Evolutionary conservation across 2,888 invertebrate genomes (phyloP), one percentile per base, ranked within the genome.

Genomic region (Habrosyne pyritoides): DNA sequence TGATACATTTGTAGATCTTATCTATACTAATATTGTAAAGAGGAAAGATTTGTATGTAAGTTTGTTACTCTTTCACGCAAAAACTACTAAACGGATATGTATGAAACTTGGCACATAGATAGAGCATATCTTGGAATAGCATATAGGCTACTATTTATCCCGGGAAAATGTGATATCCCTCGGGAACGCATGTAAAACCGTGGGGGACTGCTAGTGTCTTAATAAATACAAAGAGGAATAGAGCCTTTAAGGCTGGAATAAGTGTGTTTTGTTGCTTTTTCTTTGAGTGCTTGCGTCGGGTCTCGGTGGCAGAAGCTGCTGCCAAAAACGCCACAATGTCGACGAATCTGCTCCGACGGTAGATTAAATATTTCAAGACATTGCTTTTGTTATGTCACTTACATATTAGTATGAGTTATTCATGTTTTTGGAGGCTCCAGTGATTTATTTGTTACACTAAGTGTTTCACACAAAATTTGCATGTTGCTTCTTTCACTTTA

Each of bases 261-360:
- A 24, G 49, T 50, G 10, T 30, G 18, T 28, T 18, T 28, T 50
- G 50, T 50, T 18, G 18, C 21, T 5, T 42, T 21, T 47, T 56
- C 33, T 46, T 52, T 54, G 50, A 53, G 56, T 53, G 52, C 47
- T 53, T 54, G 53, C 8, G 24, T 26, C 30, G 42, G 28, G 51
- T 47, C 53, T 21, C 24, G 21, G 21, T 30, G 24, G 33, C 42
- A 42, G 12, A n/a, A 36, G 54, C 21, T 7, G 14, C 53, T 62
- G 59, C 61, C 61, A 62, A 57, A 59, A 55, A 55, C 54, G 30
- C 50, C 47, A 54, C 53, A 53, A 36, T 42, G 33, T 33, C 36
- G 33, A 47, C 28, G 26, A 49, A 56, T 53, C 42, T 52, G 55
- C 18, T n/a, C n/a, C 6, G 33, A 33, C n/a, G 33, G 33, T n/a